phyloP scores from a whole-genome alignment of 2,888 invertebrate genomes.

The Masnerella sp. region DNA sequence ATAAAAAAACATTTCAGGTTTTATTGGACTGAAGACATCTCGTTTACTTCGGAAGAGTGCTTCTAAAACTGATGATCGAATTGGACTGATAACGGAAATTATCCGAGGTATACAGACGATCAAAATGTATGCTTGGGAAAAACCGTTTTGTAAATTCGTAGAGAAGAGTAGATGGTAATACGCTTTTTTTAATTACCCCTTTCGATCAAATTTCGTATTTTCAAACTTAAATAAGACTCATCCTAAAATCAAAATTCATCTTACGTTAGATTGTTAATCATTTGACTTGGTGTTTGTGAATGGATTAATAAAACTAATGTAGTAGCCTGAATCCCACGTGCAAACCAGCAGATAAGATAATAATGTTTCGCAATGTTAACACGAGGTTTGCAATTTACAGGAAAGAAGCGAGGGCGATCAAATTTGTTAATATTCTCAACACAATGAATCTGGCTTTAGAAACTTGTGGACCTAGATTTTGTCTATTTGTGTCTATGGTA shows the following conservation, averaged over 20 bases:
- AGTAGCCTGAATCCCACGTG: too few species aligned
- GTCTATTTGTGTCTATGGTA: conserved; percentile 84
- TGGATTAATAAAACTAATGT: too few species aligned
- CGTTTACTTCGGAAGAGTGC: conserved; percentile 85
- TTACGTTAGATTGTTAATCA: too few species aligned
- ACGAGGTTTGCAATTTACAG: conserved; percentile 67
- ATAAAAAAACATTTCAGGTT: too few species aligned
- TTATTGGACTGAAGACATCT: conserved; percentile 67
- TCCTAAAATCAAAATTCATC: too few species aligned
- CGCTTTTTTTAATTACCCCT: too few species aligned
- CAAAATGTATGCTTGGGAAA: conserved; percentile 94
- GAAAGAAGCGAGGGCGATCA: conserved; percentile 77
- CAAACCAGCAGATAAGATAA: conserved; percentile 1
- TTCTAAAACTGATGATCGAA: conserved; percentile 88
- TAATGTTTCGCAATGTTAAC: too few species aligned
- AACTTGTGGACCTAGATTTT: conserved; percentile 84
- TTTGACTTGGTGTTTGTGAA: too few species aligned
- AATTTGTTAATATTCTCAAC: conserved; percentile 79
- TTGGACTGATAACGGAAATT: conserved; percentile 93
- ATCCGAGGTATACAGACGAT: conserved; percentile 91
- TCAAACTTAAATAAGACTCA: too few species aligned
- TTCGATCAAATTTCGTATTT: too few species aligned
- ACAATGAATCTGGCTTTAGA: conserved; percentile 81
- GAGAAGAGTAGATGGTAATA: conserved; percentile 78
- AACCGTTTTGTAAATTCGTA: conserved; percentile 84